Evolutionary conservation across 2,113 vertebrate genomes (phyloP), one percentile per base, ranked within the genome.

Genomic region (Cynopterus brachyotis): DNA sequence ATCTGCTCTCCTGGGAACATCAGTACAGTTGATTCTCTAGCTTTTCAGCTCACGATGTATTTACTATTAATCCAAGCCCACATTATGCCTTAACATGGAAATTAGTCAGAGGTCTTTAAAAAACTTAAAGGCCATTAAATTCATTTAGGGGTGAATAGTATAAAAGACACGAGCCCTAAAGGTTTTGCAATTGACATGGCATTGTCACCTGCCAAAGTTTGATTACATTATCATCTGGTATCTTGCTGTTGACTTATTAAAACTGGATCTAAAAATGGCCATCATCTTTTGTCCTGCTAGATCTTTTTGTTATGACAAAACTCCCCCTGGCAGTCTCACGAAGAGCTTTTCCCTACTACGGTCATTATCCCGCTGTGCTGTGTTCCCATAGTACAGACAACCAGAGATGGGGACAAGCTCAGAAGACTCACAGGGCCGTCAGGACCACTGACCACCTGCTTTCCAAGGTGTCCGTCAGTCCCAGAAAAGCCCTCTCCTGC

Each of bases 161-260:
- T 60, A 42, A 57, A 84, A 76, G 32, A 42, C 47, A 69, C 0
- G 40, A 73, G 12, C n/a, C 26, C n/a, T 57, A n/a, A 64, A 84
- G 19, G 3, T 66, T 81, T 75, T 42, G 47, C 64, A 67, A 13
- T 64, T 91, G 78, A n/a, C 24, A 26, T 75, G 82, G 30, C 86
- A 85, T 75, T 64, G 73, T 59, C 79, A 53, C 30, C 69, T 91
- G 73, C 35, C 57, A 78, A 47, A 53, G 40, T 57, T 3, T 96
- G 79, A 50, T n/a, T 50, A 53, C 12, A 57, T 80, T 92, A 75
- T 93, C 42, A 57, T 75, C 37, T 37, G 76, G 62, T 62, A 70
- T 59, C 55, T 57, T n/a, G 9, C 28, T 94, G 70, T 80, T 95
- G 62, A 82, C 59, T 82, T 95, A 92, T 82, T 94, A 55, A 95